phyloP scores from a whole-genome alignment of 37 sponge, comb jelly and placozoan genomes.

The Oopsacas minuta region DNA sequence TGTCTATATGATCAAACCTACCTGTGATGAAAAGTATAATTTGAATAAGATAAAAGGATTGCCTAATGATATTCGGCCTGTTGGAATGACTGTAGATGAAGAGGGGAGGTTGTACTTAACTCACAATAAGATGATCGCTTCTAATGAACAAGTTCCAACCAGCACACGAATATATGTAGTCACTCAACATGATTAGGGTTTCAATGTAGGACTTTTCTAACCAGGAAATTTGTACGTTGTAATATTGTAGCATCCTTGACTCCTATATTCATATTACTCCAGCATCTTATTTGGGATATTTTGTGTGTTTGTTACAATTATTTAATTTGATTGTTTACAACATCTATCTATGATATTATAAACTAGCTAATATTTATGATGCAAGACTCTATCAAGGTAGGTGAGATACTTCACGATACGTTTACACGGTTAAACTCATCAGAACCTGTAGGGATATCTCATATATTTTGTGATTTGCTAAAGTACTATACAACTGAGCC shows the following conservation, averaged over 20 bases:
- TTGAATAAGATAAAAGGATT: not conserved
- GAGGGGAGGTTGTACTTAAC: not conserved
- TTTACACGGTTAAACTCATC: not conserved
- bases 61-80: not conserved
- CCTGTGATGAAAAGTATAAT: not conserved
- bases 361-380: not conserved
- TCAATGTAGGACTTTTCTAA: no score
- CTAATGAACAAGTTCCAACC: not conserved
- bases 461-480: not conserved
- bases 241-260: no score
- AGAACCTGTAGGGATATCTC: not conserved
- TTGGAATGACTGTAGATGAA: not conserved
- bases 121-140: not conserved
- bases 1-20: not conserved
- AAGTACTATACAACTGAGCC: not conserved
- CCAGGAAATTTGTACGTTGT: no score
- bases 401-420: not conserved
- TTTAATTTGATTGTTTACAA: no score
- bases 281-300: no score
- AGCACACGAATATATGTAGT: no score
- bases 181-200: no score
- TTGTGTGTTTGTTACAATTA: no score
- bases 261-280: no score
- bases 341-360: no score
- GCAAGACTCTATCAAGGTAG: not conserved